Base-by-base conservation (phyloP, 2,113 vertebrate species). In the Pongo abelii region DNA sequence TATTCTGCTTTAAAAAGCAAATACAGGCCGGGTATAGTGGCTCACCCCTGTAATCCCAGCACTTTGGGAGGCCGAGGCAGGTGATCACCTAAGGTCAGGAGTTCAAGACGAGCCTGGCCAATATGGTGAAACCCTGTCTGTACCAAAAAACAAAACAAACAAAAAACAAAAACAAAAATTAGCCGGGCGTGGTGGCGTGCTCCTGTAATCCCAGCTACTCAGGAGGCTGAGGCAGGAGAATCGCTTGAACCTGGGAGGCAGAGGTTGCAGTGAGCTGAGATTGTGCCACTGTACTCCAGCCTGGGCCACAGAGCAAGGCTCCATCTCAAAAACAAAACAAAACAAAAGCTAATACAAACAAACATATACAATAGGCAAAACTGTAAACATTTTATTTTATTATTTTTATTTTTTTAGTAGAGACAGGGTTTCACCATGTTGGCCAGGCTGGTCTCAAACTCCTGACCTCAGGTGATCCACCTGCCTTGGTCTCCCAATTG, bases 301-400 rank as follows among this genome's bases (percentile, higher is more conserved):
- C 32, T 69, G 64, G 13, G 64, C 1, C 11, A 35, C 32, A 35
- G 30, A 35, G 64, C 13, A 12, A 69, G 14, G 13, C 6, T 17
- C 23, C 0, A 0, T 32, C 64, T 69, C 30, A 67, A 67, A 67
- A 11, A 0, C 3, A 32, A 32, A 16, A 6, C 14, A 6, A 32
- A 6, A 35, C 14, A 69, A 69, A 35, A 27, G 59, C 59, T 69
- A 69, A 69, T 69, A 69, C 64, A 64, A 64, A 64, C 27, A 69
- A 4, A 67, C 30, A 35, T 67, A 67, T 35, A 35, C 64, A 69
- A 69, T 17, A 69, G 64, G 14, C 32, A 69, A 69, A 32, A 69
- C 13, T 69, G 32, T 8, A 67, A 64, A 35, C 32, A 67, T 61
- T 61, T 61, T 61, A 61, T 61, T 61, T 64, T 57, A 57, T 57